Evolutionary conservation across 1,140 invertebrate species (phyloP), one percentile per base, ranked within the genome.

Genomic region (Hylyphantes graminicola): DNA sequence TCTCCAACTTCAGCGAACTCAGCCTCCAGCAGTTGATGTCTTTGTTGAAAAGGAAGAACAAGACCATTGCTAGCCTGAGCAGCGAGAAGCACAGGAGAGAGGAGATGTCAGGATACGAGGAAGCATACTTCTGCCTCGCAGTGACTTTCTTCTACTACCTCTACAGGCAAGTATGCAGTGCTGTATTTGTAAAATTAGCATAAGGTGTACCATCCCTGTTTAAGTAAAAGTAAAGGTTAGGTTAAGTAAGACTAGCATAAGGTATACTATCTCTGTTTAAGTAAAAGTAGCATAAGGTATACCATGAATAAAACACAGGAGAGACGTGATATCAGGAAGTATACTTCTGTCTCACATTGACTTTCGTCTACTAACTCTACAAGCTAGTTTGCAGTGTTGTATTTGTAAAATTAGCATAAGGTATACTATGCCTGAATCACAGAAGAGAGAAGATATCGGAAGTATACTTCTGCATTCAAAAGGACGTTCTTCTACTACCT

Each of bases 121-220:
- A 84, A 76, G 81, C 74, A 13, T 84, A 76, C 54, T 76, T 84
- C 61, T 76, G 81, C 13, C 51, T 77, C 13, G 61, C 70, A 6
- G 65, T 84, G 2, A 76, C 74, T 15, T 84, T 76, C 61, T 84
- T 84, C 50, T 84, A 84, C 17, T 84, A 68, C 35, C 21, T 84
- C 19, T 64, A 75, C 21, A 63, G 57, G 35, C 35, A 35, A 35
- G 35, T 35, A 35, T 35, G 35, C 35, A 35, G 35, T 35, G 35
- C 35, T 35, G 35, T 35, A 35, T 35, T 35, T 35, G 35, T 35
- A 35, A 35, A 35, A 35, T 2, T 35, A 35, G 35, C 35, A 35
- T 35, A 35, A 35, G 5, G 35, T 35, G 5, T 35, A 35, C 35
- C 5, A 5, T 5, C 35, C 35, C 5, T 35, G 35, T 35, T 35